These are phyloP conservation scores for Mesoligia furuncula DNA, from an alignment of 2,888 invertebrate species.

Conservation along the genomic window DNA sequence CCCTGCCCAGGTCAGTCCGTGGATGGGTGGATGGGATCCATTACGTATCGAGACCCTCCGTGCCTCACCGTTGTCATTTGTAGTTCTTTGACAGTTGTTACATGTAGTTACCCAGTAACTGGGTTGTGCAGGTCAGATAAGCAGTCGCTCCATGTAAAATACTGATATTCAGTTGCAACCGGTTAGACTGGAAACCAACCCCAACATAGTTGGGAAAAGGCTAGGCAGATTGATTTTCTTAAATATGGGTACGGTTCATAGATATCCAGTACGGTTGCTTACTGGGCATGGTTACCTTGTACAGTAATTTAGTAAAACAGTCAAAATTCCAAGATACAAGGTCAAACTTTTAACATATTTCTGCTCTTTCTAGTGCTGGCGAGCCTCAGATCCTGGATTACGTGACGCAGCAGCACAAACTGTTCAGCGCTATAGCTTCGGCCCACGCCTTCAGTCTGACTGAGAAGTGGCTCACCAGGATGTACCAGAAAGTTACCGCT, in stretches of 20 bases:
- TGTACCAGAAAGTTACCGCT: constrained; percentile 93
- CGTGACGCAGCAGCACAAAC: constrained; percentile 97
- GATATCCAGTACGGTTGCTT: too few relatives aligned
- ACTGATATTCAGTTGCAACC: background rate
- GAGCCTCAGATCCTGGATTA: constrained; percentile 98
- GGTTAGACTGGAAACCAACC: background rate
- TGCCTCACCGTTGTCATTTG: too few relatives aligned
- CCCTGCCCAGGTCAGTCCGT: background rate
- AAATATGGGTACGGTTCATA: too few relatives aligned
- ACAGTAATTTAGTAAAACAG: background rate
- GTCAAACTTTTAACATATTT: background rate
- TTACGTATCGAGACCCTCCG: too few relatives aligned
- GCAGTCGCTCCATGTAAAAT: background rate
- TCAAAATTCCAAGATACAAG: background rate
- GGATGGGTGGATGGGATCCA: background rate
- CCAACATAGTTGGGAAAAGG: background rate
- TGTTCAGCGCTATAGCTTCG: constrained; percentile 96
- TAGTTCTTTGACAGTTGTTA: background rate
- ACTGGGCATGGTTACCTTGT: too few relatives aligned
- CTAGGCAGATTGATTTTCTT: too few relatives aligned
- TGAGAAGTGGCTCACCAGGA: constrained; percentile 94
- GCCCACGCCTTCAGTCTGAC: constrained; percentile 94
- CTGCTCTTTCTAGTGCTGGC: constrained; percentile 90
- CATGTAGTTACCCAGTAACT: background rate
- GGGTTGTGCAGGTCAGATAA: background rate